Base-by-base conservation (phyloP, 2,888 invertebrate species). In the Orthosia gothica region DNA sequence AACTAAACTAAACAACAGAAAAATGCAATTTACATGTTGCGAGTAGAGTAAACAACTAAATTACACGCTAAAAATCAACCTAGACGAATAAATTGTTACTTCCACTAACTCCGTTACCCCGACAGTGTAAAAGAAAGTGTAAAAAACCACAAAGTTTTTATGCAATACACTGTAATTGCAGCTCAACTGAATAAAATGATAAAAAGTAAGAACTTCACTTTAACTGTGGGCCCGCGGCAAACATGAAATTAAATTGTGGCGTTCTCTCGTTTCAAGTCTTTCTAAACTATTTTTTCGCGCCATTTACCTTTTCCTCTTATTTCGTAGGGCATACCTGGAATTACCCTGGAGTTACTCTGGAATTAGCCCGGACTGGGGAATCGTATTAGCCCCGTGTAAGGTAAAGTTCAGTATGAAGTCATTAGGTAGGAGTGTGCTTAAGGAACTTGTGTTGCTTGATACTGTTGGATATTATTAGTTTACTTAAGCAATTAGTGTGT, bases 101-200 rank as follows among this genome's bases (percentile, higher is more conserved):
- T 73, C 55, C 70, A 63, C 83, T 89, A 90, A 91, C 87, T 82
- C 69, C 64, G 85, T 90, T 90, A 90, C 79, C 88, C 86, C 86
- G 81, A 81, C 83, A 80, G 74, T 81, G 87, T 83, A 91, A 91
- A 91, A 89, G 88, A 89, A 90, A 89, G 76, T 82, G 84, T 83
- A 87, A 86, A 55, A 47, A 91, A 90, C 88, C 85, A 89, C 86
- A 84, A 88, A 87, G 84, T 90, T 85, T 76, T 77, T 76, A 81
- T 76, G 87, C 89, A 88, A 89, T 90, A 89, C 89, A 87, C 83
- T 86, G 91, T 91, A 91, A 92, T 92, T 92, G 90, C 87, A 89
- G 81, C 87, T 86, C 89, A 87, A 91, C 87, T 91, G 90, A 91
- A 91, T 89, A 90, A 91, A 91, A 91, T 89, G 88, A 85, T 88